Conservation (phyloP, 2,113 vertebrate species). For the Rhinoderma darwinii region DNA sequence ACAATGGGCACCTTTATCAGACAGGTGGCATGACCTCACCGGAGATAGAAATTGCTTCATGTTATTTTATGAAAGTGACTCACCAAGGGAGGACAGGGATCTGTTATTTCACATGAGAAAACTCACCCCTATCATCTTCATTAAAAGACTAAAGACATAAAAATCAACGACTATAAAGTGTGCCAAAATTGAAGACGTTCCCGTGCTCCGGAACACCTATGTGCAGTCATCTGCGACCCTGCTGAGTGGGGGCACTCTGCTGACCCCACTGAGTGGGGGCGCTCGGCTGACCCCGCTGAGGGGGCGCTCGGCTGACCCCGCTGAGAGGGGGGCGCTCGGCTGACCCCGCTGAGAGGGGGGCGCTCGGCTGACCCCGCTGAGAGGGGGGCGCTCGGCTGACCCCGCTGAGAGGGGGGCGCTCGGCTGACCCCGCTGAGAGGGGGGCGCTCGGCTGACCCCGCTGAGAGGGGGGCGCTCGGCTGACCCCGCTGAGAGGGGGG, state of each 20-base stretch:
- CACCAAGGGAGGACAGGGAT: background rate
- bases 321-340: background rate
- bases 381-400: background rate
- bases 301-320: background rate
- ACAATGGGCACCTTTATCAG: slow-evolving; percentile 7
- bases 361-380: background rate
- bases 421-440: too few relatives aligned
- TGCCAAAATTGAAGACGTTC: background rate
- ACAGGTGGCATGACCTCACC: background rate
- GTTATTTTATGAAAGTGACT: background rate
- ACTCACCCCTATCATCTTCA: background rate
- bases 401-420: background rate
- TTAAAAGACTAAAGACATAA: background rate
- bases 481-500: too few relatives aligned
- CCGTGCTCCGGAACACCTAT: background rate
- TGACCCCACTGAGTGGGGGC: background rate
- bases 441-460: background rate
- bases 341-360: background rate
- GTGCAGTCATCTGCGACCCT: background rate
- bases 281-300: background rate
- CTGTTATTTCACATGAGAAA: slow-evolving; percentile 9
- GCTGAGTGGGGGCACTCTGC: background rate
- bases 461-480: too few relatives aligned
- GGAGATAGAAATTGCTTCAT: background rate
- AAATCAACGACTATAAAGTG: background rate